A percentile compares a stretch with the other conserved stretches of the same genome.
These are phyloP conservation scores for Coracias cyanogaster DNA, from an alignment of 2,797 vertebrate species.

Conservation along the genomic window DNA sequence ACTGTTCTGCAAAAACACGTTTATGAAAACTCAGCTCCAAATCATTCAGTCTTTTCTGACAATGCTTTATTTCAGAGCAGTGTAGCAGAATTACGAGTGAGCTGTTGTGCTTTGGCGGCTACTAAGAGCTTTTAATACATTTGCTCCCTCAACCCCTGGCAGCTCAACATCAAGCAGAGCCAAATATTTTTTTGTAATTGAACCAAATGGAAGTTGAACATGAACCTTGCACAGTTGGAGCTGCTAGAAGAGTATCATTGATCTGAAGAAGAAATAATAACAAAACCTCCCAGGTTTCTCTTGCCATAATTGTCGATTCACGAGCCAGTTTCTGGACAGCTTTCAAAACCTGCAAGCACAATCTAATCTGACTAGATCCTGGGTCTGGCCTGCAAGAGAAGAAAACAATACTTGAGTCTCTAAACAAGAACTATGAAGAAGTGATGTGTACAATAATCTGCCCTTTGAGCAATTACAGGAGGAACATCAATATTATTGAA, in stretches of 20 bases:
- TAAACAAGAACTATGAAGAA: not conserved
- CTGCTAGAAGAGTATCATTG: conserved; percentile 89
- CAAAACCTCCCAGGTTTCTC: conserved; percentile 94
- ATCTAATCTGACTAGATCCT: conserved; percentile 85
- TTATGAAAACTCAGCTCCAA: not conserved
- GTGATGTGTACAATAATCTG: not conserved
- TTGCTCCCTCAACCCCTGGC: not conserved
- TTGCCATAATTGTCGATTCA: conserved; percentile 87
- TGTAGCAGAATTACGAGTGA: not conserved
- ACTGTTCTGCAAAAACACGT: not conserved
- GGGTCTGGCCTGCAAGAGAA: conserved; percentile 85
- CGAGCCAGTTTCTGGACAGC: conserved; percentile 91
- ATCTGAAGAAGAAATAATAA: conserved; percentile 92
- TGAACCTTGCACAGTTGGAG: conserved; percentile 90
- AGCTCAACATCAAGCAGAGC: not conserved
- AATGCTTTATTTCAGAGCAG: not conserved
- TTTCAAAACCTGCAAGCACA: conserved; percentile 91
- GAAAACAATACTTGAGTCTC: not conserved
- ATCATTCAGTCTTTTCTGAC: not conserved
- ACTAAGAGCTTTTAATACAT: not conserved
- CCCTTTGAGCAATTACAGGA: not conserved
- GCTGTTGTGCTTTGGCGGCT: not conserved
- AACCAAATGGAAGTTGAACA: conserved; percentile 11
- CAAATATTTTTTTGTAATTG: not conserved
- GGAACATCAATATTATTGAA: not conserved